Conservation (phyloP, 2,113 vertebrate species). For the Zosterops lateralis region DNA sequence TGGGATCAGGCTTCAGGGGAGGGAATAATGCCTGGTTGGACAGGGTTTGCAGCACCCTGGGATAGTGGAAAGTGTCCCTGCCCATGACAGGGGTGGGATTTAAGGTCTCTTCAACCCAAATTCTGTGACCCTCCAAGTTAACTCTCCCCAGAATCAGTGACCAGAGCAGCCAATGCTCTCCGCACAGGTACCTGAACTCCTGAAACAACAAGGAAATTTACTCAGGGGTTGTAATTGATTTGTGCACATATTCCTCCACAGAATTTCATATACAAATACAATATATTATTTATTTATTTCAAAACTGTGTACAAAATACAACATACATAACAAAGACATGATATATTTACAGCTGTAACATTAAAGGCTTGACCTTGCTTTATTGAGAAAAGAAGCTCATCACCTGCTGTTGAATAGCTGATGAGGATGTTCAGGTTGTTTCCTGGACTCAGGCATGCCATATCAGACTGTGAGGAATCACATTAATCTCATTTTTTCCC, state of each 20-base stretch:
- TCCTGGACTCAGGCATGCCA: background rate
- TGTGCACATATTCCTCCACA: background rate
- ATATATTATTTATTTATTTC: background rate
- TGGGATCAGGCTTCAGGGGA: background rate
- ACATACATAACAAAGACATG: background rate
- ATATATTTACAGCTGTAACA: conserved; percentile 9
- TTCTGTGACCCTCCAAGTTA: background rate
- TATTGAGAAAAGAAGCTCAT: background rate
- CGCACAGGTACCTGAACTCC: background rate
- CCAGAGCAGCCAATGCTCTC: background rate
- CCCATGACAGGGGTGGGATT: background rate
- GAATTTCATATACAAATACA: background rate
- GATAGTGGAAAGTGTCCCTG: background rate
- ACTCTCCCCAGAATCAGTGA: background rate
- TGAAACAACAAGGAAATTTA: background rate
- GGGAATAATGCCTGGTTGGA: background rate
- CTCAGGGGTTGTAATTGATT: background rate
- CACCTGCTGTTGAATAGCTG: background rate
- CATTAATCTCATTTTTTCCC: background rate
- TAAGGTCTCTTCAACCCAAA: background rate
- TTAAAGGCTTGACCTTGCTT: background rate
- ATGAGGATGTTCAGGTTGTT: background rate
- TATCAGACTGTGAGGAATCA: background rate
- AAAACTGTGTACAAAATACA: background rate
- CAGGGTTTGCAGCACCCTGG: background rate